Conservation (phyloP, 2,797 vertebrate genomes). For the Sparidentex hasta region DNA sequence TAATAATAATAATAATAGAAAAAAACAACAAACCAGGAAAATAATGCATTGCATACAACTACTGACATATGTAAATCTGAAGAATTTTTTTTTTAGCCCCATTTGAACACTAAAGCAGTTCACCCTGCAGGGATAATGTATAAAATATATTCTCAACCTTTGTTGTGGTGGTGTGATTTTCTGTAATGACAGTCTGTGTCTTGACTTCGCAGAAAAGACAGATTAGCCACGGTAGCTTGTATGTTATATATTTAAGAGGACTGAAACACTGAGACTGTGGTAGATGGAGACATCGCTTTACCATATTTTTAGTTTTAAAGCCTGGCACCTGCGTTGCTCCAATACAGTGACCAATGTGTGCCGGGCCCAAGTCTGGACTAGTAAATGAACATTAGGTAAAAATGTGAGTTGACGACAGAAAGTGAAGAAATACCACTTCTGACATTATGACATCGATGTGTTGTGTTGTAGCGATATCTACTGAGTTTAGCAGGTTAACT, state of each 20-base stretch:
- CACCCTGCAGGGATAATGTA: background rate
- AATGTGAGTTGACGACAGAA: no score
- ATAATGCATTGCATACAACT: conserved; percentile 40
- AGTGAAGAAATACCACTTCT: no score
- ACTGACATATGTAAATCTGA: conserved; percentile 37
- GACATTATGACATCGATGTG: no score
- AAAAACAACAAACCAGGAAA: conserved; percentile 39
- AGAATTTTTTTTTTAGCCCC: conserved; percentile 38
- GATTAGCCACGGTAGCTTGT: background rate
- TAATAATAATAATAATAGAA: conserved; percentile 31
- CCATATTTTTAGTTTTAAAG: conserved; percentile 12
- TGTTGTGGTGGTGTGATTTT: background rate
- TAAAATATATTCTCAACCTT: background rate
- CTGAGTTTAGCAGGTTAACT: no score
- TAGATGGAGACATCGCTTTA: background rate
- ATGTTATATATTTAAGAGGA: background rate
- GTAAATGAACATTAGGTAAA: no score
- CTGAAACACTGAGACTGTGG: background rate
- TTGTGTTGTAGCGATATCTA: no score
- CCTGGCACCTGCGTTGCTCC: background rate
- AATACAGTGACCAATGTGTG: conserved; percentile 3
- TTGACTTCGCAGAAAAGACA: background rate
- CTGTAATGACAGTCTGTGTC: background rate
- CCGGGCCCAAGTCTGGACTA: background rate
- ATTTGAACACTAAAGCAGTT: conserved; percentile 12